phyloP scores from a whole-genome alignment of 2,888 invertebrate species.

The Argyresthia albistria region DNA sequence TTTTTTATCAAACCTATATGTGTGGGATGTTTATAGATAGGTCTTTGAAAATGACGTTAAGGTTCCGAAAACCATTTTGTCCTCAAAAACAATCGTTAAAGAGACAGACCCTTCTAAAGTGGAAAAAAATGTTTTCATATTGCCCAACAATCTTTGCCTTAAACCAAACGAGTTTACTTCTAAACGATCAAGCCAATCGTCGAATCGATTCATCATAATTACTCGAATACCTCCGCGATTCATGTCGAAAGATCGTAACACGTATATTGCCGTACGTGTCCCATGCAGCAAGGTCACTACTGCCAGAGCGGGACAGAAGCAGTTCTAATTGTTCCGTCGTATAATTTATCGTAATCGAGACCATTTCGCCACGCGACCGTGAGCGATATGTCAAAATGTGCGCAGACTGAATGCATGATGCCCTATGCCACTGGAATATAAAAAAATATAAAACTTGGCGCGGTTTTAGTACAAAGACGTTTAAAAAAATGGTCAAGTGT shows the following conservation, averaged over 20 bases:
- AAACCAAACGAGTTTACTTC: background rate
- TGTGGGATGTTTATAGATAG: too few relatives aligned
- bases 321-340: constrained; percentile 20
- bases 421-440: constrained; percentile 25
- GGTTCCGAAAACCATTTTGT: too few relatives aligned
- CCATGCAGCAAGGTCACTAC: constrained; percentile 24
- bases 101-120: too few relatives aligned
- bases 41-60: too few relatives aligned
- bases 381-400: constrained; percentile 36
- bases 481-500: too few relatives aligned
- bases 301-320: constrained; percentile 21
- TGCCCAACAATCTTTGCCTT: too few relatives aligned
- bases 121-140: too few relatives aligned
- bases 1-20: too few relatives aligned
- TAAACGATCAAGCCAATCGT: background rate
- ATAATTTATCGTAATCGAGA: constrained; percentile 28
- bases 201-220: background rate
- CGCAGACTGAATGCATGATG: constrained; percentile 24
- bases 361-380: constrained; percentile 41
- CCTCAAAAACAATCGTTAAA: too few relatives aligned
- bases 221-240: background rate
- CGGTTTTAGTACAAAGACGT: too few relatives aligned
- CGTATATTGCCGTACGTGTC: constrained; percentile 9
- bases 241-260: constrained; percentile 22
- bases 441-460: constrained; percentile 24